Base-by-base conservation (phyloP, 2,797 vertebrate species). In the Myoxocephalus aenaeus region DNA sequence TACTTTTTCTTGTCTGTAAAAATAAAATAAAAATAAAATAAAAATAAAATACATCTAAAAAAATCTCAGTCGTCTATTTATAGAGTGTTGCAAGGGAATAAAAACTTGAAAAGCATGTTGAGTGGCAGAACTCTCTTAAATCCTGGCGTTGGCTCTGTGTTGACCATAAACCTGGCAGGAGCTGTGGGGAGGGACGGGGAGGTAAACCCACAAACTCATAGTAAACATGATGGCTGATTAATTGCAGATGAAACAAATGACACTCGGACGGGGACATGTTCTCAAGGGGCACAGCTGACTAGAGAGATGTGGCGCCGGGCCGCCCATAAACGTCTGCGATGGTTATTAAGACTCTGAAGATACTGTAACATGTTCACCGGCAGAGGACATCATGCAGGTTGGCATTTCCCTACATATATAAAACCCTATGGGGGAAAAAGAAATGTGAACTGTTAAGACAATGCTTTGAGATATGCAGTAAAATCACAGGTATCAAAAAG, bases 171-270 rank as follows among this genome's bases (percentile, higher is more conserved):
- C 86, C 84, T 93, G 84, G 91, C 91, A 86, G 90, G 90, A 90
- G 89, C 80, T 82, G 79, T 59, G 59, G 79, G 88, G 61, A 84
- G 78, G 67, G 73, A 86, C 6, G 59, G 63, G 66, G 72, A 79
- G 75, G 87, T 80, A 87, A 92, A 92, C 84, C 84, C 82, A 86
- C 92, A 90, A 90, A 91, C 86, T 73, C 82, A 84, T 82, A 87
- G 87, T 88, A 91, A 92, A 91, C 83, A 87, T 78, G 82, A 92
- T 79, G 89, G 80, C 70, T 93, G 92, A 95, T 95, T 94, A 90
- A 95, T 93, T 88, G 73, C 92, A 94, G 94, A 93, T 94, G 91
- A 95, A 92, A 89, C 81, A 83, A 92, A 77, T 90, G 87, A 90
- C 89, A 92, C 87, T 88, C 32, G 73, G 77, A 88, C 65, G 74